phyloP scores from a whole-genome alignment of 2,888 invertebrate species.

The Trichogramma dendrolimi region DNA sequence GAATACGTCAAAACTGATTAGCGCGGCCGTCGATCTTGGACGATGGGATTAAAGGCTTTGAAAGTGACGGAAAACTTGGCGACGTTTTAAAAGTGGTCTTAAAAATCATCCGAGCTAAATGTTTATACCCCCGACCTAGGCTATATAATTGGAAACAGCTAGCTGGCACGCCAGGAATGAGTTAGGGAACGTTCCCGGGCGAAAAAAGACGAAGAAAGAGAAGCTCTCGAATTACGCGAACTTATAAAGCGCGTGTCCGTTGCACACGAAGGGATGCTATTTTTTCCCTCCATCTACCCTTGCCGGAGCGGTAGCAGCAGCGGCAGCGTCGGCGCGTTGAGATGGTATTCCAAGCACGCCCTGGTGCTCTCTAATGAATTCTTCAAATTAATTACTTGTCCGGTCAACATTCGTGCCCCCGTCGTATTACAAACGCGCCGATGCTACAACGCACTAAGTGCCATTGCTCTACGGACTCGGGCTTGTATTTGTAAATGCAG shows the following conservation, averaged over 20 bases:
- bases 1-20: no score
- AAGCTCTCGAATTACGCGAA: neutral
- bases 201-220: neutral
- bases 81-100: no score
- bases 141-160: no score
- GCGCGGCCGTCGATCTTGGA: no score
- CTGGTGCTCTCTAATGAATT: conserved; percentile 17
- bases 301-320: neutral
- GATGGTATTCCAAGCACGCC: conserved; percentile 9
- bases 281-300: neutral
- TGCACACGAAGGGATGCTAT: neutral
- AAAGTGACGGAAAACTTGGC: no score
- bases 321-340: neutral
- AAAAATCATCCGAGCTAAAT: no score
- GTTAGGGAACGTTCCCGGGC: conserved; percentile 1
- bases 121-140: no score
- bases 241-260: neutral
- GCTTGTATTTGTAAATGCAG: no score
- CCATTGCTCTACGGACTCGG: no score
- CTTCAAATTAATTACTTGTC: conserved; percentile 23
- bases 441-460: no score
- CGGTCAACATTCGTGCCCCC: conserved; percentile 6
- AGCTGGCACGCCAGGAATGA: neutral
- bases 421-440: neutral
- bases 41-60: no score